Conservation (phyloP, 2,888 invertebrate species). For the Parnassius smintheus region DNA sequence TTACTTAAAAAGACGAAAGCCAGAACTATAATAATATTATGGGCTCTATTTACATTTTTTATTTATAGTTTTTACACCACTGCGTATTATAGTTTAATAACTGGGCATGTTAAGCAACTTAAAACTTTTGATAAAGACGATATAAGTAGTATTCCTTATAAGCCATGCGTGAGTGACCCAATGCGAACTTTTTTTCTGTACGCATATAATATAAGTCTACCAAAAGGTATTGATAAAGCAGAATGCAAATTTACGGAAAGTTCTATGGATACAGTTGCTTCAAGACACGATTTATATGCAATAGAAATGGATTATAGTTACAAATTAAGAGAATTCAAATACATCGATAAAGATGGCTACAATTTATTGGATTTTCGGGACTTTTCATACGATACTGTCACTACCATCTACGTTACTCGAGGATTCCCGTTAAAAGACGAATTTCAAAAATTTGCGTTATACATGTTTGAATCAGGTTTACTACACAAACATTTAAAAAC, state of each 20-base stretch:
- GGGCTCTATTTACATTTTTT: constrained; percentile 62
- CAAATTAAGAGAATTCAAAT: constrained; percentile 42
- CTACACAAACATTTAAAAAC: constrained; percentile 39
- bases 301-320: constrained; percentile 47
- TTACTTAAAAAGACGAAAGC: constrained; percentile 42
- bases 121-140: constrained; percentile 36
- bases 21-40: constrained; percentile 45
- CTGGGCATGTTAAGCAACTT: constrained; percentile 42
- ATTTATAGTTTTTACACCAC: constrained; percentile 58
- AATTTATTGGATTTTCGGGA: constrained; percentile 43
- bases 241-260: constrained; percentile 41
- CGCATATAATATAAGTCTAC: constrained; percentile 47
- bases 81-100: constrained; percentile 50
- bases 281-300: constrained; percentile 41
- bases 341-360: constrained; percentile 42
- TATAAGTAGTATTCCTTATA: constrained; percentile 39
- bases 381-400: constrained; percentile 38
- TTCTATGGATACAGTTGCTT: constrained; percentile 44
- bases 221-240: constrained; percentile 35
- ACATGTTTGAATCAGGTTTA: constrained; percentile 52
- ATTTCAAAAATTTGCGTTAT: constrained; percentile 43
- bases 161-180: constrained; percentile 49
- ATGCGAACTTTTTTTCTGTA: constrained; percentile 43
- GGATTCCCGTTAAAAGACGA: constrained; percentile 47
- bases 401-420: constrained; percentile 44